phyloP scores from a whole-genome alignment of 1,140 invertebrate genomes.

The Drosophila mojavensis region DNA sequence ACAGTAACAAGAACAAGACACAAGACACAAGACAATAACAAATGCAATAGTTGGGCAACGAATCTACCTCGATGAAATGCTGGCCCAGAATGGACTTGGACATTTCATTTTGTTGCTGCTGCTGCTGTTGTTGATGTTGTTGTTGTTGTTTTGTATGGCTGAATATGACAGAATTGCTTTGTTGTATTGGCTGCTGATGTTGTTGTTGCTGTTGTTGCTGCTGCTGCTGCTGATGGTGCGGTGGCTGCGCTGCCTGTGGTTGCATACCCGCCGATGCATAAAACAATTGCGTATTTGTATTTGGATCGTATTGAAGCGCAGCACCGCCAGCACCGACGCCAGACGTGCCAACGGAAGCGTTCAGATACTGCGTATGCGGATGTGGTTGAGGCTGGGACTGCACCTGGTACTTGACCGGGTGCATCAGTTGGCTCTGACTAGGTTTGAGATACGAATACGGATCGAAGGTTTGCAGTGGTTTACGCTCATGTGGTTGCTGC shows the following conservation, averaged over 20 bases:
- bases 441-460: conserved; percentile 76
- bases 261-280: conserved; percentile 58
- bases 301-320: conserved; percentile 68
- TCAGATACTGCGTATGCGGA: conserved; percentile 65
- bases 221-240: conserved; percentile 32
- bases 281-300: conserved; percentile 77
- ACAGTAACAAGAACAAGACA: conserved; percentile 25
- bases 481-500: conserved; percentile 59
- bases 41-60: conserved; percentile 30
- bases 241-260: conserved; percentile 55
- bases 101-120: conserved; percentile 73
- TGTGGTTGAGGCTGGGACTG: conserved; percentile 45
- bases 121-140: conserved; percentile 50
- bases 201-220: background rate
- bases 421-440: conserved; percentile 54
- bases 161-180: conserved; percentile 72
- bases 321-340: conserved; percentile 26
- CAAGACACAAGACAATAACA: conserved; percentile 40
- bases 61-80: conserved; percentile 82
- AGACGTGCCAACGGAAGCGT: conserved; percentile 49
- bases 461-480: conserved; percentile 81
- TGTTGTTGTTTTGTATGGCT: conserved; percentile 57
- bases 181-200: conserved; percentile 21
- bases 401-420: conserved; percentile 66
- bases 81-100: conserved; percentile 76